Percentiles rank a stretch among this genome's conserved stretches.
These are phyloP conservation scores for Dynastes maya DNA, from an alignment of 2,888 invertebrate species.

Conservation along the genomic window DNA sequence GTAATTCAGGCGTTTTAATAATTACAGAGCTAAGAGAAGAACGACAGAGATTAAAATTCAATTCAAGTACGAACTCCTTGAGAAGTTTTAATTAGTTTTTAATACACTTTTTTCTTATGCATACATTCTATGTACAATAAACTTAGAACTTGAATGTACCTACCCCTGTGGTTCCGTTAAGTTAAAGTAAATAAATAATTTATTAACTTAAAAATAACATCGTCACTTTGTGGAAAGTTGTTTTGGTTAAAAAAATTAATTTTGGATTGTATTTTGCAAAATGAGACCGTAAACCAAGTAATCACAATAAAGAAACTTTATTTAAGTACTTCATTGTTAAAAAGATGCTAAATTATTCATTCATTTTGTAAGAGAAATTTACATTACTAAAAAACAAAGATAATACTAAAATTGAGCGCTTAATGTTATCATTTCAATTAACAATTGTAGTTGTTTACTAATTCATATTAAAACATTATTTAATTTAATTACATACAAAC, in stretches of 20 bases:
- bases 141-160: too few species aligned
- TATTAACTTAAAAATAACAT: not conserved
- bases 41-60: constrained; percentile 15
- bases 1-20: constrained; percentile 28
- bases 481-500: not conserved
- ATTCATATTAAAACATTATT: not conserved
- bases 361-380: too few species aligned
- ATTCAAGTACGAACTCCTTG: constrained; percentile 9
- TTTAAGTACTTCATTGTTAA: too few species aligned
- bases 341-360: too few species aligned
- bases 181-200: not conserved
- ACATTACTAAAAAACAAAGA: too few species aligned
- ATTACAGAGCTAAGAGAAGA: constrained; percentile 14
- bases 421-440: too few species aligned
- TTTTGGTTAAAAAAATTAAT: not conserved
- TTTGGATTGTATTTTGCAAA: too few species aligned
- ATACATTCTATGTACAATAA: not conserved
- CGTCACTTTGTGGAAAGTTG: not conserved
- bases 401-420: too few species aligned
- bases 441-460: not conserved
- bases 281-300: too few species aligned
- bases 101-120: constrained; percentile 1
- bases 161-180: too few species aligned
- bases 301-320: too few species aligned
- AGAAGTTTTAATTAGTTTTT: constrained; percentile 25